phyloP scores from a whole-genome alignment of 1,140 invertebrate species.

The Monochamus saltuarius region DNA sequence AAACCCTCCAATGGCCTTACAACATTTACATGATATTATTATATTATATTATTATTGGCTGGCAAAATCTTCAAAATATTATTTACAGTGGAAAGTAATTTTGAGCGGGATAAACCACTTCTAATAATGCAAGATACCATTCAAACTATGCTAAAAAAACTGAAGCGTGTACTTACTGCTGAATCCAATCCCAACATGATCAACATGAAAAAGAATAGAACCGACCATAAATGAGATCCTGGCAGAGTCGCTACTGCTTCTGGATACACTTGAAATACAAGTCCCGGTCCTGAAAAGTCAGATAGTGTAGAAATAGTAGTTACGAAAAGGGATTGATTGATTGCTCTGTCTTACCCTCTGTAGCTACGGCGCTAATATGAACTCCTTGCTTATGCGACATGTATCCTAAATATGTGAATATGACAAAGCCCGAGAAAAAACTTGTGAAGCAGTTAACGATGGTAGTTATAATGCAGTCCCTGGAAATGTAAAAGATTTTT shows the following conservation, averaged over 20 bases:
- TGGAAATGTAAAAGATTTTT: no score
- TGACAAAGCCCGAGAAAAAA: conserved; percentile 93
- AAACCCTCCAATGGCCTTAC: no score
- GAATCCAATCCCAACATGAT: conserved; percentile 85
- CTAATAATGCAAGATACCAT: no score
- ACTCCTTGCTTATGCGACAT: conserved; percentile 85
- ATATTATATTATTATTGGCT: no score
- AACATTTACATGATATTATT: no score
- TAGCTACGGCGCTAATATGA: conserved; percentile 77
- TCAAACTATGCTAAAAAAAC: no score
- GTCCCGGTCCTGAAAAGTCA: conserved; percentile 71
- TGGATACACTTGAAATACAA: conserved; percentile 91
- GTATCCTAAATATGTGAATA: conserved; percentile 91
- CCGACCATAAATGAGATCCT: conserved; percentile 85
- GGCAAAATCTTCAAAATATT: no score
- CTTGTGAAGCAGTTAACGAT: conserved; percentile 91
- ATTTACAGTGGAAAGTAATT: no score
- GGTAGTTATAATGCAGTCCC: conserved; percentile 92
- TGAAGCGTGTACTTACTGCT: conserved; percentile 51
- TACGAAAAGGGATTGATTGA: background rate
- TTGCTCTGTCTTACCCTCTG: conserved; percentile 67
- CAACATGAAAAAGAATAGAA: conserved; percentile 95
- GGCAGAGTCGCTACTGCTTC: conserved; percentile 87
- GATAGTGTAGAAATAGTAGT: background rate
- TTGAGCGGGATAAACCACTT: no score